A percentile compares a stretch with the other conserved stretches of the same genome.
Evolutionary conservation across 1,140 invertebrate species (phyloP).

Genomic region (Antheraea mylitta): DNA sequence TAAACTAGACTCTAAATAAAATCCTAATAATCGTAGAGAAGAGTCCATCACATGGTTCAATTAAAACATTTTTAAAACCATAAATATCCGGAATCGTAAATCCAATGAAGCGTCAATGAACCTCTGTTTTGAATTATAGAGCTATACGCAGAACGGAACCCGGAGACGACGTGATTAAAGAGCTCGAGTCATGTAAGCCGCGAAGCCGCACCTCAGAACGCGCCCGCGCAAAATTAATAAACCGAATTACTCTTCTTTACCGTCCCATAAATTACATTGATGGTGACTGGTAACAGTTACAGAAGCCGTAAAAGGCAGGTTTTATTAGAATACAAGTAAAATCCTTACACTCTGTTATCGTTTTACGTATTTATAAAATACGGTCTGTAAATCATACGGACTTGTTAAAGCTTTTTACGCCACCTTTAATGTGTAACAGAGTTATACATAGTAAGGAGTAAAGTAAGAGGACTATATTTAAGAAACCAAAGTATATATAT

Average conservation of each 20-base stretch:
- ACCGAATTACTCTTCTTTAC: slow-evolving; percentile 61
- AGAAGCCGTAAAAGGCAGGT: slow-evolving; percentile 44
- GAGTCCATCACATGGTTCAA: not conserved
- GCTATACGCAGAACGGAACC: slow-evolving; percentile 25
- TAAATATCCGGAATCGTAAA: slow-evolving; percentile 7
- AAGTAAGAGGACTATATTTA: no score
- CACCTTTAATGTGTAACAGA: not conserved
- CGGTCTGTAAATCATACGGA: not conserved
- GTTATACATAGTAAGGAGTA: not conserved
- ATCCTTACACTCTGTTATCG: slow-evolving; percentile 22
- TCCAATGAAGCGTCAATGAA: slow-evolving; percentile 31
- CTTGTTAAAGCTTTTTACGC: not conserved
- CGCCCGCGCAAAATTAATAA: slow-evolving; percentile 61
- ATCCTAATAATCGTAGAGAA: not conserved
- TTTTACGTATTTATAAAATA: not conserved
- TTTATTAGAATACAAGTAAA: slow-evolving; percentile 53
- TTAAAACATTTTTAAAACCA: not conserved
- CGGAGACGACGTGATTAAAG: slow-evolving; percentile 42
- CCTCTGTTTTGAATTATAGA: slow-evolving; percentile 31
- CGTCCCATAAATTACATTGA: slow-evolving; percentile 64
- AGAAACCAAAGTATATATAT: no score
- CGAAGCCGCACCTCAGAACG: slow-evolving; percentile 45
- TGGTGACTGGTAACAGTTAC: slow-evolving; percentile 50
- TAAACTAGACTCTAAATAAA: no score
- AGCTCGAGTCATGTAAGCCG: slow-evolving; percentile 44